A percentile compares a stretch with the other conserved stretches of the same genome.
Evolutionary conservation across 1,140 invertebrate species (phyloP).

Genomic region (Drosophila sechellia): DNA sequence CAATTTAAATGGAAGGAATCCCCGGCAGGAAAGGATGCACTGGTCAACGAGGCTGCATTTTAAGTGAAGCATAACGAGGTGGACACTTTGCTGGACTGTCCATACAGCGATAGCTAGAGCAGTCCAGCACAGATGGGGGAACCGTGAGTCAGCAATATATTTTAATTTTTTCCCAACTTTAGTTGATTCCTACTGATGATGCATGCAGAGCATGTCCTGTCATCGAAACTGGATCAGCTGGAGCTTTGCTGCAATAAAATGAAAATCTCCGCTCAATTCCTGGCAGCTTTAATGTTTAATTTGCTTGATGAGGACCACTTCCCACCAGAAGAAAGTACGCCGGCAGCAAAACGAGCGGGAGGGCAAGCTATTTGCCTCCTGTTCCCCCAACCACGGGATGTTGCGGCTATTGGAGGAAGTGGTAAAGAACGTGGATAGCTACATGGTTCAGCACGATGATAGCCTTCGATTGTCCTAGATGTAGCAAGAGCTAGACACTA

Average conservation of each 20-base stretch:
- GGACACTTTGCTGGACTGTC: slow-evolving; percentile 2
- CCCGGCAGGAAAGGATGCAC: background rate
- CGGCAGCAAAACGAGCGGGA: slow-evolving; percentile 11
- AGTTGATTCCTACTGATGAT: too few species aligned
- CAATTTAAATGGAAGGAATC: background rate
- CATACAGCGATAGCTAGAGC: slow-evolving; percentile 4
- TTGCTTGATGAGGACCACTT: slow-evolving; percentile 15
- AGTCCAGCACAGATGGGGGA: background rate
- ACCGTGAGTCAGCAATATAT: background rate
- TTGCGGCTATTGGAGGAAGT: slow-evolving; percentile 39
- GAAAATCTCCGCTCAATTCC: slow-evolving; percentile 12
- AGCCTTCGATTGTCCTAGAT: slow-evolving; percentile 50
- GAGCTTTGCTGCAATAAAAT: slow-evolving; percentile 39
- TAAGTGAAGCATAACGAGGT: background rate
- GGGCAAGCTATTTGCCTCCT: background rate
- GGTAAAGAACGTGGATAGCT: slow-evolving; percentile 38
- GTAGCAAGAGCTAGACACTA: background rate
- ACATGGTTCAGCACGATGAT: slow-evolving; percentile 55
- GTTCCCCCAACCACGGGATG: slow-evolving; percentile 28
- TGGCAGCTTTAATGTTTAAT: slow-evolving; percentile 27
- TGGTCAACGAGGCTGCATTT: background rate
- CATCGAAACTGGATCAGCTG: slow-evolving; percentile 19
- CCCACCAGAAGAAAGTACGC: slow-evolving; percentile 29
- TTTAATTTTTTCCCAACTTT: background rate
- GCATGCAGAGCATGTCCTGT: slow-evolving; percentile 45